Evolutionary conservation across 30 jellyfish, hydroid and myxozoan genomes (phyloP).

Genomic region (Clytia hemisphaerica): DNA sequence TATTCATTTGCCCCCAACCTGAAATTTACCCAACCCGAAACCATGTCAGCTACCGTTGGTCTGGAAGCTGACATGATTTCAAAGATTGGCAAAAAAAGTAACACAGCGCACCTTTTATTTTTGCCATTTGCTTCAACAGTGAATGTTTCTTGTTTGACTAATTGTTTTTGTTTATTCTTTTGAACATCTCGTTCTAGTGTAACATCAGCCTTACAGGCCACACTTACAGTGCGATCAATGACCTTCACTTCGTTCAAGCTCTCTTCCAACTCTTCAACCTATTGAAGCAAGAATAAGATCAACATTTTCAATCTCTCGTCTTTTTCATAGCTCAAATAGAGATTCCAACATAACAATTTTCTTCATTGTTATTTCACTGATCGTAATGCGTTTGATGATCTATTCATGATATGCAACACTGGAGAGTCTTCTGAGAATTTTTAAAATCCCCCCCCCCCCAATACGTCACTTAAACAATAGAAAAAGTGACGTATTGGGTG

Average conservation of each 20-base stretch:
- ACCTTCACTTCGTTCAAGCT: slow-evolving; percentile 8
- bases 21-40: neutral
- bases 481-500: too few species aligned
- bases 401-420: neutral
- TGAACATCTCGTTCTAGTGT: neutral
- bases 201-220: slow-evolving; percentile 29
- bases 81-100: neutral
- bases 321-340: neutral
- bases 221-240: slow-evolving; percentile 33
- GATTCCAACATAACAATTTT: neutral
- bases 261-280: slow-evolving; percentile 37
- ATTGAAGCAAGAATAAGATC: neutral
- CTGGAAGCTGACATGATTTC: neutral
- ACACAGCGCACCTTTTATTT: slow-evolving; percentile 3
- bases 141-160: neutral
- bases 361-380: neutral
- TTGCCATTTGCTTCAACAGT: slow-evolving; percentile 9
- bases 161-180: neutral
- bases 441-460: too few species aligned
- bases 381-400: neutral
- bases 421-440: too few species aligned
- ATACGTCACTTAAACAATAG: too few species aligned
- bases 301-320: neutral
- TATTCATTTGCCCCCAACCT: neutral
- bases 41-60: too few species aligned